Evolutionary conservation across 2,888 invertebrate genomes (phyloP).

Genomic region (Iselma pallidipennis): DNA sequence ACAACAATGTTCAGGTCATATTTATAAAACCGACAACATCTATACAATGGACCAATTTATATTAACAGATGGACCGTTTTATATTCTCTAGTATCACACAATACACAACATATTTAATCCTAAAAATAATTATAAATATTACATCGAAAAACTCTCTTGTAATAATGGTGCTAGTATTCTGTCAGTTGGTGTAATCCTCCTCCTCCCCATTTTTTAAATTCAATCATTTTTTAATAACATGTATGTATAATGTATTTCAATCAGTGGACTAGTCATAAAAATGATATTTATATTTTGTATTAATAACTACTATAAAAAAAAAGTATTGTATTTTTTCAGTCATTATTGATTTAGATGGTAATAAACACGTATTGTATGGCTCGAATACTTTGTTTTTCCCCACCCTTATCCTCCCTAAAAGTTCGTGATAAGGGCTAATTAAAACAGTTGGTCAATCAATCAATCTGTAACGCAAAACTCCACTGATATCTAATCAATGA

Average conservation of each 20-base stretch:
- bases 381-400: neutral
- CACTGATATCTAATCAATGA: too few species aligned
- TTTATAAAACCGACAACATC: conserved; percentile 28
- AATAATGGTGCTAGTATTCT: conserved; percentile 42
- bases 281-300: conserved; percentile 33
- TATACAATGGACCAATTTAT: conserved; percentile 3
- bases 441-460: too few species aligned
- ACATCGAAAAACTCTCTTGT: conserved; percentile 40
- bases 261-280: conserved; percentile 36
- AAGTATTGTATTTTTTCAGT: conserved; percentile 29
- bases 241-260: conserved; percentile 31
- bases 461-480: too few species aligned
- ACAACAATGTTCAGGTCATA: conserved; percentile 28
- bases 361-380: neutral
- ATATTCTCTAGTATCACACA: neutral
- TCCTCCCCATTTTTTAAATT: conserved; percentile 22
- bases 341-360: conserved; percentile 10
- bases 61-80: neutral
- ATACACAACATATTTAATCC: too few species aligned
- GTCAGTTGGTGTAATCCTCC: conserved; percentile 21
- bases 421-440: too few species aligned
- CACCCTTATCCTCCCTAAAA: too few species aligned
- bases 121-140: neutral
- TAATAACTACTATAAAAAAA: too few species aligned
- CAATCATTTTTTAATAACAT: neutral